A percentile compares a stretch with the other conserved stretches of the same genome.
phyloP scores from a whole-genome alignment of 2,888 invertebrate species.

The Lochmaea capreae region DNA sequence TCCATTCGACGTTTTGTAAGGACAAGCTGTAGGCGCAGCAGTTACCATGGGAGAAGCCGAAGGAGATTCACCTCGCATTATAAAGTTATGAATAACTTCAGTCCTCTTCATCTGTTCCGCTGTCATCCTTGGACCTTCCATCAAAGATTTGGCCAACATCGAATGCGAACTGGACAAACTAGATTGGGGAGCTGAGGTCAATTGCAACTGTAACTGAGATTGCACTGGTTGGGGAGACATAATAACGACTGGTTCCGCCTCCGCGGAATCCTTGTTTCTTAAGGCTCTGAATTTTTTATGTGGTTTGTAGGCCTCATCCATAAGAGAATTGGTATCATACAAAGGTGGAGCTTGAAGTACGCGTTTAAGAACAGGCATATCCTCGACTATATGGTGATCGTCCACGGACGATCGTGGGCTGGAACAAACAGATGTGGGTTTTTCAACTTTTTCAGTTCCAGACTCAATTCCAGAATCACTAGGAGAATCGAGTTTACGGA shows the following conservation, averaged over 20 bases:
- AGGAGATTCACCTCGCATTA: conserved; percentile 76
- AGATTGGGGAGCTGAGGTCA: conserved; percentile 65
- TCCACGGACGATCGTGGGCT: conserved; percentile 86
- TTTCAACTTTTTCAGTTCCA: conserved; percentile 88
- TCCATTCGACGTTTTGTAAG: conserved; percentile 57
- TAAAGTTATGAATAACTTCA: conserved; percentile 92
- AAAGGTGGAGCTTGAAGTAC: conserved; percentile 93
- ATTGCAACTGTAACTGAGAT: conserved; percentile 56
- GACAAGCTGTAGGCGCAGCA: conserved; percentile 67
- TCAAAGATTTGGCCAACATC: conserved; percentile 88
- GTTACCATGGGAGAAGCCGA: conserved; percentile 68
- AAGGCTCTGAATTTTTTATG: conserved; percentile 95
- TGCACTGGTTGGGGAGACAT: conserved; percentile 57
- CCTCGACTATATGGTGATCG: conserved; percentile 75
- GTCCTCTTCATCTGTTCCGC: conserved; percentile 92
- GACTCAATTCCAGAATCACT: conserved; percentile 95
- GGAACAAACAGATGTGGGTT: conserved; percentile 84
- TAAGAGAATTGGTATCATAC: conserved; percentile 88
- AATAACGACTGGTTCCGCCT: conserved; percentile 75
- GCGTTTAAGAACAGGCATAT: conserved; percentile 94
- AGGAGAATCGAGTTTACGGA: conserved; percentile 89
- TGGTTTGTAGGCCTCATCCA: conserved; percentile 96
- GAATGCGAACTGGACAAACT: conserved; percentile 88
- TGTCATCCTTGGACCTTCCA: conserved; percentile 94
- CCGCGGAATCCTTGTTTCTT: conserved; percentile 81